These are phyloP conservation scores for Cyphotilapia sp. DNA, from an alignment of 2,113 vertebrate genomes.

Conservation along the genomic window DNA sequence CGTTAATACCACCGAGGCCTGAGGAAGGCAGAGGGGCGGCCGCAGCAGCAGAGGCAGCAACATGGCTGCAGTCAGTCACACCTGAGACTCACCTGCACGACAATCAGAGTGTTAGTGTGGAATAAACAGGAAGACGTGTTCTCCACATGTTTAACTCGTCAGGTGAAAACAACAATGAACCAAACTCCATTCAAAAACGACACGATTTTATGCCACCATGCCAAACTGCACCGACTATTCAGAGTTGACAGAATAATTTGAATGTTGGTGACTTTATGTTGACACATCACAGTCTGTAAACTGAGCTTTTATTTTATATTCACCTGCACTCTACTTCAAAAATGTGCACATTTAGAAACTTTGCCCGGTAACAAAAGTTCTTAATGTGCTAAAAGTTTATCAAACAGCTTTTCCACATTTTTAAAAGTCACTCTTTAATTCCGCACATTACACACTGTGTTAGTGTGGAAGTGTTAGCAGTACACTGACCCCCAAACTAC, in stretches of 20 bases:
- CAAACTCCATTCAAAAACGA: neutral
- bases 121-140: neutral
- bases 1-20: neutral
- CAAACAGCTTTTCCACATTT: neutral
- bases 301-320: neutral
- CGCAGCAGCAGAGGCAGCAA: constrained; percentile 28
- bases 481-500: neutral
- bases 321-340: neutral
- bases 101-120: neutral
- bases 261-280: neutral
- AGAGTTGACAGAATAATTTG: neutral
- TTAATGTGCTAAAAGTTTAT: neutral
- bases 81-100: constrained; percentile 3
- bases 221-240: neutral
- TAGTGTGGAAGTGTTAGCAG: neutral
- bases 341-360: neutral
- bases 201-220: neutral
- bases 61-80: constrained; percentile 10
- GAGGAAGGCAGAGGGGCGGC: neutral
- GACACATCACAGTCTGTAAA: neutral
- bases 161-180: neutral
- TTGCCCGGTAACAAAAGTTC: neutral
- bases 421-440: neutral
- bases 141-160: neutral
- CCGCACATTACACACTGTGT: neutral